Base-by-base conservation (phyloP, 1,140 invertebrate genomes). In the Stegodyphus mimosarum region DNA sequence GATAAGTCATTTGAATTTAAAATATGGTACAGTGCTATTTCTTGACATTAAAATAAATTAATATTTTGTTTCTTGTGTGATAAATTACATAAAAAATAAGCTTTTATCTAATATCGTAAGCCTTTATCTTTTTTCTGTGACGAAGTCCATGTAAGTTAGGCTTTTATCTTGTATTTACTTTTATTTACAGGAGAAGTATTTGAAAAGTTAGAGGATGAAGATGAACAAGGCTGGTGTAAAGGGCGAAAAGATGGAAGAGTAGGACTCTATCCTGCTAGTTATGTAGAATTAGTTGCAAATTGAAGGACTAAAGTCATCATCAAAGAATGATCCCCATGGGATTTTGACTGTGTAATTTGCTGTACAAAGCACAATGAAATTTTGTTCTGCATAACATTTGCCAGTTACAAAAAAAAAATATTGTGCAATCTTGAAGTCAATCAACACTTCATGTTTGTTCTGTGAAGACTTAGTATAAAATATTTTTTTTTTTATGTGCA, bases 171-270 rank as follows among this genome's bases (percentile, higher is more conserved):
- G 9, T 60, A 10, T 60, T 60, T 52, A 5, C 4, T 49, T 67
- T 51, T 86, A 85, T 86, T 93, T 94, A 55, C 90, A 99, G 97
- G 98, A 90, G 98, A 99, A 88, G 91, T 96, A 88, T 99, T 99
- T 91, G 96, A 98, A 89, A 99, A 99, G 92, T 90, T 99, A 78
- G 96, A 98, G 91, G 97, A 98, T 89, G 97, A 99, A 91, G 98
- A 99, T 90, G 97, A 99, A 89, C 97, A 99, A 92, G 98, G 98
- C 51, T 99, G 98, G 98, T 99, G 88, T 60, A 89, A 89, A 72
- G 88, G 88, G 17, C 15, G 88, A 11, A 89, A 89, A 88, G 88
- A 88, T 60, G 97, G 97, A 70, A 93, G 93, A 70, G 96, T 96
- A 90, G 89, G 90, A 55, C 93, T 99, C 77, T 99, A 99, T 91